These are phyloP conservation scores for Lasaia peninsularis DNA, from an alignment of 1,140 invertebrate species.

Conservation along the genomic window DNA sequence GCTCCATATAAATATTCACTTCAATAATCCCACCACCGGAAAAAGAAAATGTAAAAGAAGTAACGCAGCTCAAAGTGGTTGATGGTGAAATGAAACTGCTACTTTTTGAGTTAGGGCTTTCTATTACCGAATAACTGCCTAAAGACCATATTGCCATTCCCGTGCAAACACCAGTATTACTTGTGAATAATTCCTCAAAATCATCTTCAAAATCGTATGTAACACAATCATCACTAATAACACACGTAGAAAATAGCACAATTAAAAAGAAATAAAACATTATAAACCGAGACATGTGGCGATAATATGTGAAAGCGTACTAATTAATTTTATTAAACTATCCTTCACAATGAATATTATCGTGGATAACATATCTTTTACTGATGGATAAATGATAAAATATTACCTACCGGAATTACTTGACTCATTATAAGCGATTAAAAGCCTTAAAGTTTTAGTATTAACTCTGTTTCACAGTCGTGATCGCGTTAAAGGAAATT, in stretches of 20 bases:
- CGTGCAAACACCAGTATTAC: not conserved
- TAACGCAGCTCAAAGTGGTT: slow-evolving; percentile 22
- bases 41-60: slow-evolving; percentile 25
- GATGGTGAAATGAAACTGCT: slow-evolving; percentile 17
- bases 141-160: not conserved
- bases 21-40: slow-evolving; percentile 22
- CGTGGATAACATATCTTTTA: slow-evolving; percentile 13
- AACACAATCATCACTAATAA: slow-evolving; percentile 8
- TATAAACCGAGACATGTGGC: not conserved
- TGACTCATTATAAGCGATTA: not conserved
- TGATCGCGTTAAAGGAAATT: too few species aligned
- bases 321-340: slow-evolving; percentile 1
- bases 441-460: not conserved
- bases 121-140: slow-evolving; percentile 7
- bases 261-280: slow-evolving; percentile 7
- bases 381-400: not conserved
- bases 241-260: not conserved
- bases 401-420: not conserved
- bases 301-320: not conserved
- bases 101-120: slow-evolving; percentile 15
- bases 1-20: slow-evolving; percentile 26
- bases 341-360: not conserved
- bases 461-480: too few species aligned
- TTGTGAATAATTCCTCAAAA: slow-evolving; percentile 8
- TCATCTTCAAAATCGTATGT: slow-evolving; percentile 16